Base-by-base conservation (phyloP, 2,113 vertebrate genomes). In the Aptenodytes forsteri region DNA sequence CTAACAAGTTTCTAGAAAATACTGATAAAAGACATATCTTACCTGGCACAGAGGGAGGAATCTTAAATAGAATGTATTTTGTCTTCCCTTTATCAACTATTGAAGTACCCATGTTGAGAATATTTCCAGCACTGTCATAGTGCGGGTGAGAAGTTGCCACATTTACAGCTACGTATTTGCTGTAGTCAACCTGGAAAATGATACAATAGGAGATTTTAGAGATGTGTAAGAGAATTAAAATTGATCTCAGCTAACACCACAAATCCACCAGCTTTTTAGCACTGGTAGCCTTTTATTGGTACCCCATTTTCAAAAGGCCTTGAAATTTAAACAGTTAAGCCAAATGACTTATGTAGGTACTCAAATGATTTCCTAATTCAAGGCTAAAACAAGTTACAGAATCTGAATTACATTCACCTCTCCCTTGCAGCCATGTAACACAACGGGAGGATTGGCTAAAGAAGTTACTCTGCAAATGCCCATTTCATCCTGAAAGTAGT, bases 61-160 rank as follows among this genome's bases (percentile, higher is more conserved):
- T 99, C 95, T 99, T 99, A 95, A 99, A 99, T 20, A 99, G 89
- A 79, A 99, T 32, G 6, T 99, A 99, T 78, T 99, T 99, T 10
- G 99, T 99, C 70, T 87, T 98, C 34, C 99, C 98, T 38, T 99
- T 97, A 78, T 98, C 98, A 90, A 98, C 97, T 42, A 99, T 98
- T 58, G 99, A 98, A 2, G 99, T 99, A 55, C 99, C 99, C 98
- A 99, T 99, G 96, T 99, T 99, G 96, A 99, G 99, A 65, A 98
- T 87, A 96, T 99, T 99, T 52, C 99, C 99, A 78, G 98, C 98
- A 4, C 93, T 91, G 85, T 99, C 99, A 23, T 99, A 99, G 96
- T 99, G 99, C 7, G 99, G 99, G 86, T 99, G 99, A 64, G 99
- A 98, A 2, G 99, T 99, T 10, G 99, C 98, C 87, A 99, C 0